Evolutionary conservation across 2,797 vertebrate species (phyloP), one percentile per base, ranked within the genome.

Genomic region (Cichlasoma orientale): DNA sequence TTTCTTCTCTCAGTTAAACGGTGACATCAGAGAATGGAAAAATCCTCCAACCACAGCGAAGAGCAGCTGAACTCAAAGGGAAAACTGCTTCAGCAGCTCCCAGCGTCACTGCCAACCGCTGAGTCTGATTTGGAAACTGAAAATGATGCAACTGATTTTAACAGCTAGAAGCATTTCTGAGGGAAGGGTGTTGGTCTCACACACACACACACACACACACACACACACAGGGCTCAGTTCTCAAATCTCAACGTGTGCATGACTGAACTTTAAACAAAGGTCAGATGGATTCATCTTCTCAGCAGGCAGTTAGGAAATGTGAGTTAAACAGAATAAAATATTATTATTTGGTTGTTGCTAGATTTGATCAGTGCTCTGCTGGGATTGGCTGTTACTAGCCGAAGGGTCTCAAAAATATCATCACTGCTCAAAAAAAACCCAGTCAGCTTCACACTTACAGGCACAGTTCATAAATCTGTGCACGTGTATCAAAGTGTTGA

Each of bases 1-100:
- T 1, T 66, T 72, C 29, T 7, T 5, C 66, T 12, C 8, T 1
- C 7, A 53, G 68, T 61, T 13, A 8, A 66, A 57, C 2, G 23
- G 44, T 83, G 66, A 80, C 47, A 53, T 72, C 31, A 75, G 57
- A 16, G 57, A 68, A 6, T 9, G 68, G 82, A 84, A 86, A 75
- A 36, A 29, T 59, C 4, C 21, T 72, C 18, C 23, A 0, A 52
- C 68, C 75, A 27, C 58, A 21, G 41, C 1, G 31, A 1, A 16
- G 29, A 72, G 33, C 33, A 61, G 59, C 56, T 72, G 58, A n/a
- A 56, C 25, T 7, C 29, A 2, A 59, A 56, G 57, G 61, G 16
- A 75, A 85, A 53, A 57, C 33, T 7, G n/a, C 53, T 36, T 5
- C 5, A 27, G 27, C 2, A 13, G 57, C 3, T 72, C n/a, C 4